Percentiles rank a stretch among this genome's conserved stretches.
These are phyloP conservation scores for Molossus molossus DNA, from an alignment of 2,797 vertebrate genomes.

Conservation along the genomic window DNA sequence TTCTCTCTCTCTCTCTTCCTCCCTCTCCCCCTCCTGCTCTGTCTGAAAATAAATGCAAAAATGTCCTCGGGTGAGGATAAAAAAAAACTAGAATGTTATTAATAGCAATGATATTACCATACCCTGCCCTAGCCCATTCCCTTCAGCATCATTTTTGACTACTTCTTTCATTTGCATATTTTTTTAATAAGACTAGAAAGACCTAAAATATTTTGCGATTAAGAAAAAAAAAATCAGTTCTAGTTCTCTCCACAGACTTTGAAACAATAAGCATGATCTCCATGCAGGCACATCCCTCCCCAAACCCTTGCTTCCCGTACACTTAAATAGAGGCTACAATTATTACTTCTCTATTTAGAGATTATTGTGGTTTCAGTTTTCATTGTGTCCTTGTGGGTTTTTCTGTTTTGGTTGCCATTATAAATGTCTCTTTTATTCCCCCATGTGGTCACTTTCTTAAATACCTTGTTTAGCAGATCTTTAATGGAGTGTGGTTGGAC, in stretches of 20 bases:
- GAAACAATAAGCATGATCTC: conserved; percentile 59
- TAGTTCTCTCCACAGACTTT: conserved; percentile 60
- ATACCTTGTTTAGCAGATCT: conserved; percentile 72
- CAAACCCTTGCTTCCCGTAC: conserved; percentile 64
- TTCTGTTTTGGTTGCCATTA: conserved; percentile 86
- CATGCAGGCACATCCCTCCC: neutral
- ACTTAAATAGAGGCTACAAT: conserved; percentile 72
- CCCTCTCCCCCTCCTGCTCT: no score
- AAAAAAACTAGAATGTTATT: conserved; percentile 49
- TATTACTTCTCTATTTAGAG: conserved; percentile 88
- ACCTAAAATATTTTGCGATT: conserved; percentile 64
- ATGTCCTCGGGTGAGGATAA: no score
- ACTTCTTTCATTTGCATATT: neutral
- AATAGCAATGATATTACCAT: neutral
- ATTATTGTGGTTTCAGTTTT: conserved; percentile 88
- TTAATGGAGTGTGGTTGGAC: conserved; percentile 30
- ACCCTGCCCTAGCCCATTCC: neutral
- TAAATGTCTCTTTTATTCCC: conserved; percentile 84
- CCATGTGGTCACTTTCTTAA: conserved; percentile 83
- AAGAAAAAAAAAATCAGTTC: conserved; percentile 65
- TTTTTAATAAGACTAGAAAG: neutral
- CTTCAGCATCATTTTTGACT: neutral
- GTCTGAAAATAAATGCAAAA: no score
- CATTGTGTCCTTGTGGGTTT: conserved; percentile 86
- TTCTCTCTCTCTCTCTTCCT: no score